Base-by-base conservation (phyloP, 1,140 invertebrate genomes). In the Cecropterus lyciades region DNA sequence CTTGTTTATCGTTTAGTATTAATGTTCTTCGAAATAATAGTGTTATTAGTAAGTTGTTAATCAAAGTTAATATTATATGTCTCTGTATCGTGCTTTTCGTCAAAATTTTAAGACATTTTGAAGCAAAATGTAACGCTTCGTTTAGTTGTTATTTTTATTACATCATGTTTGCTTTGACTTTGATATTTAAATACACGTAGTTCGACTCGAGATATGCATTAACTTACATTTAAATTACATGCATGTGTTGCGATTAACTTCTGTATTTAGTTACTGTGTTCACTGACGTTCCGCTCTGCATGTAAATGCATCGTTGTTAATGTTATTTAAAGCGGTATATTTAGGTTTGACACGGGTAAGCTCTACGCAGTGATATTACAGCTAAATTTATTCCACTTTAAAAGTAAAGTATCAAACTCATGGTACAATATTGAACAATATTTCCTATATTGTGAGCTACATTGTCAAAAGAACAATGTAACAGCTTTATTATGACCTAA, bases 401-500 rank as follows among this genome's bases (percentile, higher is more conserved):
- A n/a, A n/a, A n/a, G n/a, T n/a, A n/a, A n/a, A n/a, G n/a, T n/a
- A n/a, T n/a, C n/a, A n/a, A n/a, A n/a, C n/a, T n/a, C n/a, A n/a
- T n/a, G n/a, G n/a, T n/a, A n/a, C n/a, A n/a, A n/a, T n/a, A n/a
- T n/a, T n/a, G n/a, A n/a, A n/a, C n/a, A n/a, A n/a, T n/a, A n/a
- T n/a, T n/a, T n/a, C n/a, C n/a, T n/a, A n/a, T n/a, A n/a, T n/a
- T n/a, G n/a, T 20, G 14, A 43, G 40, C 49, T 63, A 63, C n/a
- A 52, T 42, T 48, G 9, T 65, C 59, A 57, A 60, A 30, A 33
- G 56, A 65, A 69, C 33, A 64, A 59, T 57, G 14, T 0, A 46
- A 33, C 17, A 11, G 13, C 24, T 46, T 24, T 45, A 45, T 59
- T 72, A 72, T 72, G 70, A 64, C 49, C 69, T 79, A 72, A 83